Percentiles rank a stretch among this genome's conserved stretches.
These are phyloP conservation scores for Folsomia manolachei DNA, from an alignment of 2,888 invertebrate species.

Conservation along the genomic window DNA sequence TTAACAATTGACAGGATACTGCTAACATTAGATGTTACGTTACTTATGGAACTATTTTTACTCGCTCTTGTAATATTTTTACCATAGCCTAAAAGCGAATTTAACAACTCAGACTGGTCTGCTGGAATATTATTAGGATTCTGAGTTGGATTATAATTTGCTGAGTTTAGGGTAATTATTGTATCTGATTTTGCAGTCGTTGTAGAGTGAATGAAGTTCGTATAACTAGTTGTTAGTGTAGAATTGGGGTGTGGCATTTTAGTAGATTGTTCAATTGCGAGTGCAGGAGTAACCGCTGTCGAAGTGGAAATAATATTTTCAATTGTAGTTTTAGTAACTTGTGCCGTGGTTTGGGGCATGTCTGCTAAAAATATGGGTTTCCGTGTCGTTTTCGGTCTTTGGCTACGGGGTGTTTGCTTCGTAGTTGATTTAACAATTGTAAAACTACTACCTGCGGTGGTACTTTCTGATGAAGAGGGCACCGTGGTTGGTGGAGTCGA, in stretches of 20 bases:
- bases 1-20: not conserved
- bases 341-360: too few species aligned
- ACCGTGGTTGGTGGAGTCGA: not conserved
- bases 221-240: too few species aligned
- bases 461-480: too few species aligned
- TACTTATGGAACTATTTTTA: not conserved
- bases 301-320: too few species aligned
- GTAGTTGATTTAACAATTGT: not conserved
- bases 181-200: too few species aligned
- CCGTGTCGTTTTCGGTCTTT: not conserved
- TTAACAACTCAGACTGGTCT: not conserved
- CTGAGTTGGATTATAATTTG: too few species aligned
- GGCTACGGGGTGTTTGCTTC: not conserved
- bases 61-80: not conserved
- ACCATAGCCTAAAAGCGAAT: not conserved
- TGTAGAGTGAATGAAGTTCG: too few species aligned
- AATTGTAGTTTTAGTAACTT: not conserved
- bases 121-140: not conserved
- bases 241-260: too few species aligned
- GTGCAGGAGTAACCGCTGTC: too few species aligned
- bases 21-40: not conserved
- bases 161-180: too few species aligned
- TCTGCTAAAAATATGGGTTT: not conserved
- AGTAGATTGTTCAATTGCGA: too few species aligned
- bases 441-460: not conserved